Base-by-base conservation (phyloP, 2,797 vertebrate species). In the Synanceia verrucosa region DNA sequence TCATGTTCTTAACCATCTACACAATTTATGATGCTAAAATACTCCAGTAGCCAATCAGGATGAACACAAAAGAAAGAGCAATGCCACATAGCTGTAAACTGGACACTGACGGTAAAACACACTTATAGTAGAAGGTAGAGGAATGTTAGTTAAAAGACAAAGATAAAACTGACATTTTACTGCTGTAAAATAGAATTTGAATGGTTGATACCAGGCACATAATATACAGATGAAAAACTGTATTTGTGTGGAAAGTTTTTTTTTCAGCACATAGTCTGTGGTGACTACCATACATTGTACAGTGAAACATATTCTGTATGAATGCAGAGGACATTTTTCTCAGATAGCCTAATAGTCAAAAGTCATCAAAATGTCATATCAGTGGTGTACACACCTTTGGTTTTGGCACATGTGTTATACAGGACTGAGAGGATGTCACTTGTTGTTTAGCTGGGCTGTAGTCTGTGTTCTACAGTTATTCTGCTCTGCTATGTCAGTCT, bases 391-490 rank as follows among this genome's bases (percentile, higher is more conserved):
- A 75, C 41, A 55, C 43, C 21, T 56, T 57, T 7, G 7, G 4
- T 68, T 9, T 28, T 69, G 44, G 52, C 19, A 12, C 52, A 21
- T 26, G 63, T 39, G 19, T 52, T 29, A 36, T 26, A 12, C 51
- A 33, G 24, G 55, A 21, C 23, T 19, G 14, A 58, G 56, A 70
- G 23, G 41, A 46, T 61, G 23, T 69, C 36, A 33, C 5, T 58
- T 23, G 18, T 23, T 61, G 19, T 26, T 77, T 5, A n/a, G 28
- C 4, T 9, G 26, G 13, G 13, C 33, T 18, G 37, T 41, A 72
- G 33, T 59, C 19, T 37, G 21, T 65, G 47, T 64, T 29, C 2
- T n/a, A 37, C 24, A 29, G 11, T 64, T 57, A 34, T 63, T 70
- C 14, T 72, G 5, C 6, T 65, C n/a, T 9, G 6, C 19, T 7